phyloP scores from a whole-genome alignment of 2,888 invertebrate genomes.

The Thalpophila matura region DNA sequence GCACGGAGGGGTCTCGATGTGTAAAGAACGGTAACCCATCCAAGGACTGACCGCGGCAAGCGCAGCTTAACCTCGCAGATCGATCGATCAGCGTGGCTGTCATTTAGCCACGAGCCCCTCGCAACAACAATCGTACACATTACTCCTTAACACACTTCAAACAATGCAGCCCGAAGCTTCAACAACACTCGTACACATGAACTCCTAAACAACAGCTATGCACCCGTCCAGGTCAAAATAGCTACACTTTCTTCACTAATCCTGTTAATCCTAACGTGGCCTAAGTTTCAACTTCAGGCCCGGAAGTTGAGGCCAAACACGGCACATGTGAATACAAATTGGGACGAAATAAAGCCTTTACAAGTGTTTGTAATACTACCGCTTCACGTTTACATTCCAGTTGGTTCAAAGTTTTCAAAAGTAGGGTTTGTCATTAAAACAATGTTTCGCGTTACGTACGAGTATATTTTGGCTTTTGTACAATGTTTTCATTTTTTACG shows the following conservation, averaged over 20 bases:
- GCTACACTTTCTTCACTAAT: neutral
- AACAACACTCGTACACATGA: neutral
- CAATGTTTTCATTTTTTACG: slow-evolving; percentile 4
- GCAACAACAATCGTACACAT: too few relatives aligned
- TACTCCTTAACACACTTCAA: too few relatives aligned
- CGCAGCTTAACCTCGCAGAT: too few relatives aligned
- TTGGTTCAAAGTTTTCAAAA: slow-evolving; percentile 10
- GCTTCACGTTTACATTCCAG: neutral
- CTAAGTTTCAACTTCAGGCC: slow-evolving; percentile 2
- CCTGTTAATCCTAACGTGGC: slow-evolving; percentile 4
- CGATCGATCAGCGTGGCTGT: too few relatives aligned
- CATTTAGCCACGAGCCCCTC: too few relatives aligned
- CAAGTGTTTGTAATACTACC: neutral
- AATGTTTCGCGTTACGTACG: too few relatives aligned
- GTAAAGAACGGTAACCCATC: too few relatives aligned
- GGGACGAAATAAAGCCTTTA: slow-evolving; percentile 5
- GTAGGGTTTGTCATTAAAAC: slow-evolving; percentile 14
- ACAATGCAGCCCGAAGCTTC: neutral
- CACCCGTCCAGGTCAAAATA: neutral
- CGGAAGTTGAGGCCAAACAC: neutral
- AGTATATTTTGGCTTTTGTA: neutral
- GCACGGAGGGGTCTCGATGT: too few relatives aligned
- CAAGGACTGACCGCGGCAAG: too few relatives aligned
- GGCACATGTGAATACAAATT: slow-evolving; percentile 1
- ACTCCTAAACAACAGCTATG: neutral